Conservation (phyloP, 2,888 invertebrate species). For the Hirtodrosophila confusa region DNA sequence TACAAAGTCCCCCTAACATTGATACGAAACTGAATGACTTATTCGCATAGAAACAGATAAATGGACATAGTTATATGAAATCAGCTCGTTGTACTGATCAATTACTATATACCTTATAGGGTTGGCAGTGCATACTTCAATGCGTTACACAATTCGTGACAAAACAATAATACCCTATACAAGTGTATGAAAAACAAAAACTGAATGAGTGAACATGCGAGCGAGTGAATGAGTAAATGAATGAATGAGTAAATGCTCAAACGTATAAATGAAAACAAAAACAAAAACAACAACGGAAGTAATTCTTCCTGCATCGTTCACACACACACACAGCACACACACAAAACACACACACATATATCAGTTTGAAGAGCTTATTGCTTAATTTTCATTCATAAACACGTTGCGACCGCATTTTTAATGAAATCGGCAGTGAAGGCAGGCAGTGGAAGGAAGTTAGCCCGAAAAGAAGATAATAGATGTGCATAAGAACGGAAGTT, state of each 20-base stretch:
- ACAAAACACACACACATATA: slow-evolving; percentile 15
- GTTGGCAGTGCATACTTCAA: no score
- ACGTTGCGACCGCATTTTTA: slow-evolving; percentile 74
- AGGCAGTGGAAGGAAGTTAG: slow-evolving; percentile 55
- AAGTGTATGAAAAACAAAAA: slow-evolving; percentile 34
- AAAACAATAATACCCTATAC: background rate
- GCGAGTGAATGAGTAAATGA: slow-evolving; percentile 48
- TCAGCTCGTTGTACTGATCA: no score
- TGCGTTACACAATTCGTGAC: no score
- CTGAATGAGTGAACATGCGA: slow-evolving; percentile 5
- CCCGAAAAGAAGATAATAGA: slow-evolving; percentile 60
- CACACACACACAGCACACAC: slow-evolving; percentile 22
- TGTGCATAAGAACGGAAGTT: slow-evolving; percentile 52
- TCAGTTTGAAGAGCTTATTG: slow-evolving; percentile 71
- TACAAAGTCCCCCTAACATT: no score
- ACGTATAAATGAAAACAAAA: slow-evolving; percentile 54
- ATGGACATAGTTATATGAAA: no score
- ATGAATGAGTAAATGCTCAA: slow-evolving; percentile 60
- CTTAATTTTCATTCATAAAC: slow-evolving; percentile 81
- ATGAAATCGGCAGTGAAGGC: slow-evolving; percentile 64
- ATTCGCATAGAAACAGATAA: no score
- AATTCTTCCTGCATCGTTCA: slow-evolving; percentile 64
- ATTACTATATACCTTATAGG: no score
- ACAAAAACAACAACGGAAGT: slow-evolving; percentile 62
- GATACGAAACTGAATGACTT: no score